Conservation (phyloP, 2,113 vertebrate species). For the Siniperca knerii region DNA sequence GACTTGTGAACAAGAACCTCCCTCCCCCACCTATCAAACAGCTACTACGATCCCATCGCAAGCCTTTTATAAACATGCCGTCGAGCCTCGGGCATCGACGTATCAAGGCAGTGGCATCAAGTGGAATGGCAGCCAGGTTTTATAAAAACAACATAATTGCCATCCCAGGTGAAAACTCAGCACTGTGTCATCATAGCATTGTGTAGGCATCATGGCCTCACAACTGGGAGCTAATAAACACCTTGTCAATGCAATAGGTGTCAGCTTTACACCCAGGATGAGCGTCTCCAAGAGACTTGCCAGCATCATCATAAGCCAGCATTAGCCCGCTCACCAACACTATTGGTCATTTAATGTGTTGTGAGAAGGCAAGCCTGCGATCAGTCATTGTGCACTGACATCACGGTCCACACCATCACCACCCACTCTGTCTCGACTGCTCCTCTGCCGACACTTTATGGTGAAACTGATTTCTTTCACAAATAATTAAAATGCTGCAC, state of each 20-base stretch:
- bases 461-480: slow-evolving; percentile 46
- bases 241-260: slow-evolving; percentile 75
- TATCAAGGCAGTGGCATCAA: slow-evolving; percentile 41
- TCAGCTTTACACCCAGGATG: slow-evolving; percentile 68
- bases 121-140: slow-evolving; percentile 35
- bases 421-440: slow-evolving; percentile 65
- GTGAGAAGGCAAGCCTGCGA: slow-evolving; percentile 47
- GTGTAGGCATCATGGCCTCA: slow-evolving; percentile 48
- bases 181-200: slow-evolving; percentile 46
- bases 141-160: slow-evolving; percentile 73
- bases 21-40: slow-evolving; percentile 38
- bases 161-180: slow-evolving; percentile 61
- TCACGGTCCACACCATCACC: slow-evolving; percentile 49
- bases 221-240: slow-evolving; percentile 83
- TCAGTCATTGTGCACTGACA: slow-evolving; percentile 49
- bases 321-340: slow-evolving; percentile 44
- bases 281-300: slow-evolving; percentile 71
- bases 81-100: slow-evolving; percentile 32
- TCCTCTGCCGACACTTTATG: slow-evolving; percentile 50
- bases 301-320: slow-evolving; percentile 53
- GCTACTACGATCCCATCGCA: slow-evolving; percentile 48
- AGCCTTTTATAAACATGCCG: slow-evolving; percentile 47
- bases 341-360: slow-evolving; percentile 60
- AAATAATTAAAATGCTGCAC: slow-evolving; percentile 43
- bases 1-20: slow-evolving; percentile 34